Conservation (phyloP, 2,888 invertebrate species). For the Nemotelus nigrinus region DNA sequence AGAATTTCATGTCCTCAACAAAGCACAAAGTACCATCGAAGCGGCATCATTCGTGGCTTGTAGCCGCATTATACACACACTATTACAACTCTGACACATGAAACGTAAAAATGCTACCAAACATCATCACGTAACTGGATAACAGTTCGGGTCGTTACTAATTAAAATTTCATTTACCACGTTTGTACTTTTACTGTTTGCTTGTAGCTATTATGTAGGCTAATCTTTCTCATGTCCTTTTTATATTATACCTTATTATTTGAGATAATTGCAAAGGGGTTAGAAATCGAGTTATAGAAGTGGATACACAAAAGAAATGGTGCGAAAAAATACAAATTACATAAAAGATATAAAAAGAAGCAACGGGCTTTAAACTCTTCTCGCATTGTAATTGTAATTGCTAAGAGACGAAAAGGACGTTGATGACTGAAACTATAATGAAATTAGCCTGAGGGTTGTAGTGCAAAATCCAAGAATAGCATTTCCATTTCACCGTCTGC, state of each 20-base stretch:
- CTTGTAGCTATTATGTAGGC: neutral
- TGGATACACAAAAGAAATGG: neutral
- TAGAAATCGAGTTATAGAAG: too few species aligned
- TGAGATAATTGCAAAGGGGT: constrained; percentile 33
- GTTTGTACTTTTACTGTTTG: constrained; percentile 3
- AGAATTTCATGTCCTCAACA: too few species aligned
- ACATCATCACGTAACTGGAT: constrained; percentile 41
- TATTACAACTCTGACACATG: constrained; percentile 22
- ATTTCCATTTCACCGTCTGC: neutral
- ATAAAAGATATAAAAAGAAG: neutral
- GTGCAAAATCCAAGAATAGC: constrained; percentile 4
- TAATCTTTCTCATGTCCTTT: constrained; percentile 2
- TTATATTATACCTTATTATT: neutral
- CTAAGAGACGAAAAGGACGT: neutral
- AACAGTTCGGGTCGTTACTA: constrained; percentile 42
- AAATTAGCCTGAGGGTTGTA: constrained; percentile 16
- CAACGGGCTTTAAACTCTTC: neutral
- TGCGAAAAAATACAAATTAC: neutral
- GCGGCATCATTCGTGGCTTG: too few species aligned
- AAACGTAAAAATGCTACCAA: constrained; percentile 24
- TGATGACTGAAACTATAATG: constrained; percentile 29
- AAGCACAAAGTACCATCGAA: too few species aligned
- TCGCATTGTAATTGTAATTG: constrained; percentile 37
- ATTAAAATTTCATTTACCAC: constrained; percentile 42
- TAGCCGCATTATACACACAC: neutral